Evolutionary conservation across 2,888 invertebrate genomes (phyloP), one percentile per base, ranked within the genome.

Genomic region (Phalera bucephala): DNA sequence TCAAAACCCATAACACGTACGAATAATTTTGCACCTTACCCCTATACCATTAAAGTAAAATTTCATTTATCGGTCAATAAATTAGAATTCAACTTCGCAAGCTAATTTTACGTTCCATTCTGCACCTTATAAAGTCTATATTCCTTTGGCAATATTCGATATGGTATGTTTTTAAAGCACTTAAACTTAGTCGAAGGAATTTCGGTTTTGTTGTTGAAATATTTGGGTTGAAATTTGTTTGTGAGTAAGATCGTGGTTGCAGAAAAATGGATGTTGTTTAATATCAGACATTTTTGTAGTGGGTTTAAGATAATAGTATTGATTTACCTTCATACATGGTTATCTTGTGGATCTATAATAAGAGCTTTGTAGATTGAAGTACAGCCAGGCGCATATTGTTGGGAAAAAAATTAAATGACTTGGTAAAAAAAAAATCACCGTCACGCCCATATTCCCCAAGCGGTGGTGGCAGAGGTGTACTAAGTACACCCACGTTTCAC

Each of bases 251-350:
- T 1, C 48, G 57, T 50, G 45, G 68, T 80, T 71, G 76, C 77
- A 78, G 78, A 78, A 80, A 75, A 69, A 57, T 62, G 59, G 54
- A 47, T 49, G 70, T 67, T 69, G 72, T 72, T 74, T 62, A 67
- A 72, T 70, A 80, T 79, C 66, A 73, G 73, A 83, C 78, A 81
- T 80, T 87, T 84, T 87, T 86, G 80, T 81, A 76, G 84, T 84
- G 83, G 84, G 84, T 86, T 80, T 72, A 75, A 83, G 83, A 81
- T 88, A 86, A 88, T 88, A 78, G 78, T 86, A 87, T 88, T 88
- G 88, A 84, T 85, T 88, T 80, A 81, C 80, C 76, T 70, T 71
- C 70, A 59, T 72, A 72, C 66, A 72, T 49, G 70, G 68, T 63
- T 74, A 78, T 78, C 76, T 68, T 67, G 62, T 68, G 65, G 60